Evolutionary conservation across 2,797 vertebrate genomes (phyloP).

Genomic region (Halcyon chelicuti): DNA sequence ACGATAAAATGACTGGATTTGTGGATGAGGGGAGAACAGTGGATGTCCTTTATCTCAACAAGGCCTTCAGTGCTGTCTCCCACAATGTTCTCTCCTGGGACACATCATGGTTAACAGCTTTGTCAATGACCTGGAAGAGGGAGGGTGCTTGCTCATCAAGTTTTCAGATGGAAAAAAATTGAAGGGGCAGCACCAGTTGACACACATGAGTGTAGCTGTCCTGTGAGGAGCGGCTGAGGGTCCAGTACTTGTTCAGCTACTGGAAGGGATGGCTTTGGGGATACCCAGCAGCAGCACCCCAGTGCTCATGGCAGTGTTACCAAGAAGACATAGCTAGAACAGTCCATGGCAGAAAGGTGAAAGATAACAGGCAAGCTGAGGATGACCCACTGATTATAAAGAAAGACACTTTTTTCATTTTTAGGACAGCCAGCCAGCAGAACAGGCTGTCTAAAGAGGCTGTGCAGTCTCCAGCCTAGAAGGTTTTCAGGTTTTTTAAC

Average conservation of each 20-base stretch:
- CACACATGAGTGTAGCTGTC: not conserved
- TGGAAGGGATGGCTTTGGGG: not conserved
- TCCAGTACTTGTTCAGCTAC: not conserved
- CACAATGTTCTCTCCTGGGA: not conserved
- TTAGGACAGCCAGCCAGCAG: not conserved
- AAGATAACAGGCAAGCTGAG: not conserved
- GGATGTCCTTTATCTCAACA: not conserved
- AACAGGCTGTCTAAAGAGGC: not conserved
- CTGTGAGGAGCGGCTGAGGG: not conserved
- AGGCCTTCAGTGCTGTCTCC: not conserved
- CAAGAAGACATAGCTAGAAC: not conserved
- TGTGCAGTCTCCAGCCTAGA: not conserved
- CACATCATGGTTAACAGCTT: not conserved
- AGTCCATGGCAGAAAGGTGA: not conserved
- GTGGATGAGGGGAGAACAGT: not conserved
- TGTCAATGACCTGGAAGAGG: not conserved
- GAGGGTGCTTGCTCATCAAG: not conserved
- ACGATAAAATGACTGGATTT: not conserved
- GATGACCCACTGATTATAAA: not conserved
- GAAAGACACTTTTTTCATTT: not conserved
- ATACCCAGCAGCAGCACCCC: not conserved
- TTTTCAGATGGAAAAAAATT: not conserved
- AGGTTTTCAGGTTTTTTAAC: not conserved
- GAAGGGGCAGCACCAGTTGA: not conserved
- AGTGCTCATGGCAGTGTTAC: not conserved